These are phyloP conservation scores for Phenganax stokvisi DNA, from an alignment of 92 coral and sea anemone genomes.

Conservation along the genomic window DNA sequence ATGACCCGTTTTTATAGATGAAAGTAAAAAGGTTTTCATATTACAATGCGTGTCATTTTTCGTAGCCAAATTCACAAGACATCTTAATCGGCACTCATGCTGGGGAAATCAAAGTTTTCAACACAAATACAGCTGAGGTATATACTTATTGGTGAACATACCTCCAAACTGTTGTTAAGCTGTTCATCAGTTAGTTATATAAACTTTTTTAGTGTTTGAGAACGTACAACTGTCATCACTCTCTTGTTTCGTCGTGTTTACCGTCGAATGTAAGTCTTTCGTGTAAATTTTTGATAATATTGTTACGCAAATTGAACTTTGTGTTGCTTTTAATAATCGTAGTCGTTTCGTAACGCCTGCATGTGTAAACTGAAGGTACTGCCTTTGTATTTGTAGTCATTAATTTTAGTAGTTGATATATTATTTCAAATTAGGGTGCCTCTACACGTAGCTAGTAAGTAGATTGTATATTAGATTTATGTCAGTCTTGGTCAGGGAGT, in stretches of 20 bases:
- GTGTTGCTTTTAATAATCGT: no score
- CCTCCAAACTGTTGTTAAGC: not conserved
- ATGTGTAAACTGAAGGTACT: no score
- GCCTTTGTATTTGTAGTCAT: no score
- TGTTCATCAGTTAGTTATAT: not conserved
- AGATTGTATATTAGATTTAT: no score
- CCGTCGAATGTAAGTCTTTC: conserved; percentile 59
- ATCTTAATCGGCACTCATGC: conserved; percentile 81
- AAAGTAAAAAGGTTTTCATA: no score
- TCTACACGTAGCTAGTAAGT: no score
- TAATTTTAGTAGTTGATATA: not conserved
- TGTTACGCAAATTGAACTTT: no score
- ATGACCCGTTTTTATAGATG: no score
- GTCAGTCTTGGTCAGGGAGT: no score
- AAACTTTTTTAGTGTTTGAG: conserved; percentile 11
- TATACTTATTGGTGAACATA: not conserved
- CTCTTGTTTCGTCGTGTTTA: conserved; percentile 81
- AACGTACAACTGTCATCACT: conserved; percentile 54
- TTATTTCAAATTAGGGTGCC: not conserved
- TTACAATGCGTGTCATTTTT: not conserved
- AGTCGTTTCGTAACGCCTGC: no score
- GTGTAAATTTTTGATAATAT: not conserved
- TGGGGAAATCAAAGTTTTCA: conserved; percentile 77
- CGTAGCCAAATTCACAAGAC: conserved; percentile 69
- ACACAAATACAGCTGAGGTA: conserved; percentile 78